Evolutionary conservation across 2,797 vertebrate species (phyloP), one percentile per base, ranked within the genome.

Genomic region (Avahi laniger): DNA sequence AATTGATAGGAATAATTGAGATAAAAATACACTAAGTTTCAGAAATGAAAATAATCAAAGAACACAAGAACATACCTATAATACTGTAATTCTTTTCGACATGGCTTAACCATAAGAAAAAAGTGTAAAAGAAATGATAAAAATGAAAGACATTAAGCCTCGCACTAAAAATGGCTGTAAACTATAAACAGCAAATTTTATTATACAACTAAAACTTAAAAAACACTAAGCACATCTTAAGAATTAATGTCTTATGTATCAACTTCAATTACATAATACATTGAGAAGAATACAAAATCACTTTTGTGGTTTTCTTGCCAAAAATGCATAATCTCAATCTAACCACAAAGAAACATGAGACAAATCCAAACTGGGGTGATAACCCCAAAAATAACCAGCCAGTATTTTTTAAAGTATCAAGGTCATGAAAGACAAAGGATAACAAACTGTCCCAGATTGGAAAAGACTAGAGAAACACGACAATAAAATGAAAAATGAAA

Each of bases 41-140:
- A 92, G 85, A 85, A 82, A 96, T 50, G 89, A 97, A 94, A 94
- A 87, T 84, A 92, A 92, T 57, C 88, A 82, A 78, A 93, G 26
- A 41, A 63, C 83, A 61, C 33, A 79, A 81, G 13, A 5, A 13
- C 8, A 81, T 35, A 35, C 12, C 41, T 59, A 10, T 63, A 75
- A 73, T 67, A 73, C 5, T 65, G 3, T 78, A 84, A 88, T 82
- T 76, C 38, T 83, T 92, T 94, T 78, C 63, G 59, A 79, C 18
- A 43, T 50, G n/a, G 28, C 35, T 83, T 89, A 76, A 50, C 38
- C 30, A 7, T 46, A 93, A 88, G 63, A 83, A 38, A 93, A 93
- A 82, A 52, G 92, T 6, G 12, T 72, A 76, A 94, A 89, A 52
- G 63, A 87, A 89, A 12, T 59, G 52, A 67, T 57, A 50, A 82